These are phyloP conservation scores for Cuculus canorus DNA, from an alignment of 2,797 vertebrate genomes.

Conservation along the genomic window DNA sequence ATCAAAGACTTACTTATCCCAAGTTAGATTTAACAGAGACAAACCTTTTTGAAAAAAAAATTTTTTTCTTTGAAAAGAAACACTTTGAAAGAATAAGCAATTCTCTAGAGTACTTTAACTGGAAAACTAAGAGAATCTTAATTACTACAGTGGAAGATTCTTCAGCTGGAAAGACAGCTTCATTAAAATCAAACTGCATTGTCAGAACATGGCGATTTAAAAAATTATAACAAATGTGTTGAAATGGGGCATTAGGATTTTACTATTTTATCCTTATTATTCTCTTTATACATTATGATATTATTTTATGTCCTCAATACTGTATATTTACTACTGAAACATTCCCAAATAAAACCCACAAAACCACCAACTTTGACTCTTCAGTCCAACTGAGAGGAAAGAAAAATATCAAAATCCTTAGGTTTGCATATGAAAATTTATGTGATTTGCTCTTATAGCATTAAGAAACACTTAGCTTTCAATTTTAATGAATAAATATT, in stretches of 20 bases:
- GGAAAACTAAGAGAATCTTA: slow-evolving; percentile 26
- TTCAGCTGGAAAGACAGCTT: slow-evolving; percentile 25
- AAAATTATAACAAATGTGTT: not conserved
- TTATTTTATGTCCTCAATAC: not conserved
- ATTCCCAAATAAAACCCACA: not conserved
- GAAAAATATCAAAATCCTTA: not conserved
- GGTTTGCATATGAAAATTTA: not conserved
- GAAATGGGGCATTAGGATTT: not conserved
- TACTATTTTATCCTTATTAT: not conserved
- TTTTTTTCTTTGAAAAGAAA: not conserved
- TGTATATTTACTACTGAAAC: not conserved
- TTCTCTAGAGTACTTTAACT: not conserved
- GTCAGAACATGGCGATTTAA: slow-evolving; percentile 23
- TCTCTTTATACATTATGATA: not conserved
- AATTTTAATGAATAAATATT: not conserved
- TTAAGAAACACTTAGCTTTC: not conserved
- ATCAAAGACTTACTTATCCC: not conserved
- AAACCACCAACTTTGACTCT: not conserved
- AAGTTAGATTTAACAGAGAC: not conserved
- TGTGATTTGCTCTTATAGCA: not conserved
- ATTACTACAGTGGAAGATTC: not conserved
- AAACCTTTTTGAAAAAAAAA: not conserved
- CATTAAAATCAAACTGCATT: not conserved
- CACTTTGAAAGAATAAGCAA: not conserved
- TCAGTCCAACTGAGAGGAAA: not conserved